Evolutionary conservation across 2,113 vertebrate genomes (phyloP), one percentile per base, ranked within the genome.

Genomic region (Oenanthe oenanthe): DNA sequence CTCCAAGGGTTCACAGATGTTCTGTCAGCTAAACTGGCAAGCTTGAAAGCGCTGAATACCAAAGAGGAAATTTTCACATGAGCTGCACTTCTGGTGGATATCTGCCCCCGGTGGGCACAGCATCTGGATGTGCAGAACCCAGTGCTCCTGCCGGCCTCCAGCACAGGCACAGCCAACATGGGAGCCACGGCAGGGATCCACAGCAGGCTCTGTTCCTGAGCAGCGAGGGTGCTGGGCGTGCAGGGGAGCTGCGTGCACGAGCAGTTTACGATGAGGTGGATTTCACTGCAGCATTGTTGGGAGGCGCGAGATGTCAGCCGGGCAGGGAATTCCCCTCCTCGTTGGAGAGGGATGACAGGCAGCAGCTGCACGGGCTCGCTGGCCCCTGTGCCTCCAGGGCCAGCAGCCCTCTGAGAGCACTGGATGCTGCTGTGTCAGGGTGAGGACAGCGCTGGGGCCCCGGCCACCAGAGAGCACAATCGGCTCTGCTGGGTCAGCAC

Each of bases 271-370:
- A 74, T 2, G 83, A 92, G 88, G 67, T 80, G 88, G 91, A 90
- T 95, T 94, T 93, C 88, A 71, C 21, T 56, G 78, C 68, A 13
- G 88, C 91, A 83, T 95, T 96, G 82, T 54, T 88, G 95, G 34
- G 82, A 96, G 75, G 95, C 21, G 14, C 2, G 43, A 94, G 92
- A 96, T 96, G 85, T 93, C 96, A 89, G 48, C 48, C 19, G 0
- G 40, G 68, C n/a, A 91, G 70, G 81, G 93, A 93, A 93, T 96
- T 96, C 93, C 84, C 48, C 74, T 87, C 92, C 81, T 81, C 1
- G 4, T 25, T 67, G 77, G 61, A 75, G 48, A 40, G 17, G 87
- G 92, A 71, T 94, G 89, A 93, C 92, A 91, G 92, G 66, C 93
- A 93, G 96, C 93, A 96, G 95, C 95, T 95, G 93, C 89, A 63